Evolutionary conservation across 2,113 vertebrate species (phyloP), one percentile per base, ranked within the genome.

Genomic region (Condylura cristata): DNA sequence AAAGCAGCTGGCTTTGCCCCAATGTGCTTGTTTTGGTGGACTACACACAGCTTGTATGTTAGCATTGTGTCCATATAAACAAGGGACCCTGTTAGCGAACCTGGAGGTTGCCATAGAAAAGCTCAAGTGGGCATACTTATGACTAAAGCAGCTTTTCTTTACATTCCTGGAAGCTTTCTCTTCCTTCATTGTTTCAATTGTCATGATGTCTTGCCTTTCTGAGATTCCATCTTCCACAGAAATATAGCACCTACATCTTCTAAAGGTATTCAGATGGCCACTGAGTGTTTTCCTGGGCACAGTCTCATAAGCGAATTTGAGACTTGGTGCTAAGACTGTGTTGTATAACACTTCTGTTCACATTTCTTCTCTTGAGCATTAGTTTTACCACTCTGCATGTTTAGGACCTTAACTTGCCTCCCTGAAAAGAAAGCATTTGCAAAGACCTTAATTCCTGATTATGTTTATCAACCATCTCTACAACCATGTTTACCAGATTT

Each of bases 11-110:
- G 61, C 66, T 72, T 90, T 72, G 20, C 14, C 32, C 72, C 72
- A 84, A 20, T 0, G 48, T 66, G 16, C 85, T 95, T 95, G 48
- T 90, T 93, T 94, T 78, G 76, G 44, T 95, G 65, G 34, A 37
- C 34, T 76, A 75, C 61, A 63, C 24, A 48, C 53, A 84, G 22
- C 18, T 28, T 66, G 16, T 74, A 58, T 71, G 8, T 81, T 95
- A 68, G 66, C 48, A 30, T 46, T 37, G 60, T 87, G 63, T 76
- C 51, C 18, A 24, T 18, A 76, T 46, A 80, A 92, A 90, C 46
- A 92, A 87, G 53, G 37, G 61, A 71, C 46, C 8, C 16, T 76
- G 30, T 28, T 84, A 72, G 39, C 63, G 66, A 93, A 58, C 60
- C 85, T 34, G 61, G 51, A 70, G 46, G 22, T 68, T 78, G 34